Percentiles rank a stretch among this genome's conserved stretches.
phyloP scores from a whole-genome alignment of 1,140 invertebrate species.

The Lordiphosa collinella region DNA sequence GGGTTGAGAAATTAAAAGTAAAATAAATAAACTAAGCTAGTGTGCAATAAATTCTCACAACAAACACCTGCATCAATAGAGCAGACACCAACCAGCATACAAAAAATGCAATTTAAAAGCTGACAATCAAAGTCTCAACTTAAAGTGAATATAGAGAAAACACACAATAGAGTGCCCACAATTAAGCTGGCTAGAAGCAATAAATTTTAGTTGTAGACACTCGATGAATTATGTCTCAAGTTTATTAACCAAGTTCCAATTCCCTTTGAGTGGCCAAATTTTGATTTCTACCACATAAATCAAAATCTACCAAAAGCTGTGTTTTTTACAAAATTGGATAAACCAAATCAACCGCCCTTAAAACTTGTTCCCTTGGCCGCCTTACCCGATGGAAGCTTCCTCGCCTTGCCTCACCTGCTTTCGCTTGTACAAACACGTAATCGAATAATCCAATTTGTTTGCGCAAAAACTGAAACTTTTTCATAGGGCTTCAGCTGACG shows the following conservation, averaged over 20 bases:
- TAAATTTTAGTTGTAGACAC: conserved; percentile 39
- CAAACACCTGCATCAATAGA: conserved; percentile 27
- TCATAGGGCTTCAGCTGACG: conserved; percentile 66
- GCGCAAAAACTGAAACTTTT: conserved; percentile 75
- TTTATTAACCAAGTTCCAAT: conserved; percentile 59
- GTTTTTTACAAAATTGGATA: conserved; percentile 13
- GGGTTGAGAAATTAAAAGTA: conserved; percentile 9
- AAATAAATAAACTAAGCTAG: conserved; percentile 15
- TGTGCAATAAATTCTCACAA: conserved; percentile 4
- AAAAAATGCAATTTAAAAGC: conserved; percentile 35
- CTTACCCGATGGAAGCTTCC: conserved; percentile 18
- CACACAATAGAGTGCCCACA: conserved; percentile 15
- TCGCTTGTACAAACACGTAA: conserved; percentile 70
- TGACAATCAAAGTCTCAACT: conserved; percentile 25
- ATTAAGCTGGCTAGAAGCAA: conserved; percentile 53
- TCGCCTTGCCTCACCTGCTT: conserved; percentile 14
- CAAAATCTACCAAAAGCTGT: neutral
- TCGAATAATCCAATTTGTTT: conserved; percentile 78
- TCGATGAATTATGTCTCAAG: conserved; percentile 1
- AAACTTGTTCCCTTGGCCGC: conserved; percentile 66
- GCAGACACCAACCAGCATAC: conserved; percentile 5
- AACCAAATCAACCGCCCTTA: conserved; percentile 42
- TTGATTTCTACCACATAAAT: neutral
- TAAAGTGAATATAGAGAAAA: neutral
- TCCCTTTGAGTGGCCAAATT: conserved; percentile 24